Evolutionary conservation across 1,140 invertebrate genomes (phyloP).

Genomic region (Lutraria rhynchaena): DNA sequence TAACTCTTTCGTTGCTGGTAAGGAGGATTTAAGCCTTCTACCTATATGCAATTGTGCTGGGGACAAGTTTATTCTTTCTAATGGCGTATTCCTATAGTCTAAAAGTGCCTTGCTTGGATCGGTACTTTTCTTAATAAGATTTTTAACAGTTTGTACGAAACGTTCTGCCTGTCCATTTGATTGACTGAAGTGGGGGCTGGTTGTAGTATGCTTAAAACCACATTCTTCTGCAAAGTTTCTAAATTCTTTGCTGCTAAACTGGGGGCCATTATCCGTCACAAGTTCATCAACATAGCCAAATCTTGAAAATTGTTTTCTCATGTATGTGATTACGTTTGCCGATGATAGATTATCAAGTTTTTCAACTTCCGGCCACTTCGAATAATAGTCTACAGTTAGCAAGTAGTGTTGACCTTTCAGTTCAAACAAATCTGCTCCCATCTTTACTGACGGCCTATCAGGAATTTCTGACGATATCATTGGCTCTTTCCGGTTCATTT

Average conservation of each 20-base stretch:
- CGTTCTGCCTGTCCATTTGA: slow-evolving; percentile 72
- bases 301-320: slow-evolving; percentile 5
- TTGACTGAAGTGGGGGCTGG: slow-evolving; percentile 69
- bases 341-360: slow-evolving; percentile 19
- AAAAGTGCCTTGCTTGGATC: slow-evolving; percentile 61
- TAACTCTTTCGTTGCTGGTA: slow-evolving; percentile 19
- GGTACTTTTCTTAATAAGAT: slow-evolving; percentile 46
- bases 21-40: slow-evolving; percentile 39
- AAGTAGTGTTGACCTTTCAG: not conserved
- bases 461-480: not conserved
- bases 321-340: slow-evolving; percentile 80
- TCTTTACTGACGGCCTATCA: not conserved
- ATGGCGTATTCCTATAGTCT: slow-evolving; percentile 49
- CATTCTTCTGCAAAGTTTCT: slow-evolving; percentile 60
- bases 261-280: slow-evolving; percentile 71
- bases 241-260: slow-evolving; percentile 67
- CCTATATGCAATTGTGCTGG: slow-evolving; percentile 64
- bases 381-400: slow-evolving; percentile 53
- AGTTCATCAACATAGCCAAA: slow-evolving; percentile 1
- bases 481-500: not conserved
- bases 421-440: not conserved
- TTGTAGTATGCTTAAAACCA: slow-evolving; percentile 63
- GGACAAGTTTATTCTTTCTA: slow-evolving; percentile 34
- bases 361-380: slow-evolving; percentile 47
- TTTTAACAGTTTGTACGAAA: slow-evolving; percentile 64